These are phyloP conservation scores for Dioctria rufipes DNA, from an alignment of 2,888 invertebrate species.

Conservation along the genomic window DNA sequence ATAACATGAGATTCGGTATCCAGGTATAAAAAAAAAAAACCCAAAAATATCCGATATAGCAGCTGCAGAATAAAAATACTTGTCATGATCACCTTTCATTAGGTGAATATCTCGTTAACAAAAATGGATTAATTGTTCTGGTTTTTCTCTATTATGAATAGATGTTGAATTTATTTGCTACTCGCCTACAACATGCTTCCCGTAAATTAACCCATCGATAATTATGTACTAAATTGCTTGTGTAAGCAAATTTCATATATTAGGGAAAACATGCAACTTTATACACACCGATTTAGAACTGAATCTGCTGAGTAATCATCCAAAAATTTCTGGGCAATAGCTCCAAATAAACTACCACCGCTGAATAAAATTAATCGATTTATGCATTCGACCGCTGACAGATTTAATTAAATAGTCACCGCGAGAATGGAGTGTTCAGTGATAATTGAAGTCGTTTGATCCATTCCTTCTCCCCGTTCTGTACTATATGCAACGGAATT, in stretches of 20 bases:
- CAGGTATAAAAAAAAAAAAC: too few species aligned
- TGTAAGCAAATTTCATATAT: conserved; percentile 36
- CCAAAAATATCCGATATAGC: conserved; percentile 7
- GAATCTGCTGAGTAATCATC: conserved; percentile 41
- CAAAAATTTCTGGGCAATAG: conserved; percentile 1
- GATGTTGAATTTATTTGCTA: conserved; percentile 25
- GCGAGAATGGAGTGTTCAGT: conserved; percentile 24
- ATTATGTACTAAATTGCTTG: conserved; percentile 39
- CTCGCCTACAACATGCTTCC: background rate
- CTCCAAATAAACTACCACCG: background rate
- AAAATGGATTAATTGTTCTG: background rate
- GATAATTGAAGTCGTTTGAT: conserved; percentile 49
- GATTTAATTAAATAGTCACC: conserved; percentile 39
- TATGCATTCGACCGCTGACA: conserved; percentile 42
- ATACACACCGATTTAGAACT: background rate
- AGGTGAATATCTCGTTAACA: conserved; percentile 21
- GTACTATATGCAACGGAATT: background rate
- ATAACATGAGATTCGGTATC: background rate
- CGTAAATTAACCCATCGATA: conserved; percentile 43
- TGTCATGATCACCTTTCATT: conserved; percentile 21
- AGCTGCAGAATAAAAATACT: conserved; percentile 25
- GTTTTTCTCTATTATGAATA: background rate
- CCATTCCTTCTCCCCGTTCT: background rate
- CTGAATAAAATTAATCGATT: conserved; percentile 37
- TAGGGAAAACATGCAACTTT: conserved; percentile 2